Conservation (phyloP, 2,113 vertebrate species). For the Scartelaos histophorus region DNA sequence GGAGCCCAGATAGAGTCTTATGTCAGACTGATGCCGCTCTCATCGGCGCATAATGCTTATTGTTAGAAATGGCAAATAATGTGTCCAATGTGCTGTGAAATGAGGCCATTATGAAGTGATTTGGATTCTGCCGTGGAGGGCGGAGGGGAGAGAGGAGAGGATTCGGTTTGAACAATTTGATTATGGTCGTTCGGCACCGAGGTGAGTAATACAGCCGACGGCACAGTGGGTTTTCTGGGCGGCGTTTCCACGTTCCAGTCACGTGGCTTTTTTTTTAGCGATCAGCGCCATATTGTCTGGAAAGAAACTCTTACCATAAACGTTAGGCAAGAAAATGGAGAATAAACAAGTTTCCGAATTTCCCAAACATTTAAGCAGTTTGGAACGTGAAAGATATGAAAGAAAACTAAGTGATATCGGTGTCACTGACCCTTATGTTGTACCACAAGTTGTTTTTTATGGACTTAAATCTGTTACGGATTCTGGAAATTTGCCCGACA, state of each 20-base stretch:
- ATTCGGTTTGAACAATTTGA: not conserved
- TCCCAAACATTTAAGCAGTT: too few relatives aligned
- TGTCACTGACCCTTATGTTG: too few relatives aligned
- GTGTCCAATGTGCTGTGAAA: conserved; percentile 10
- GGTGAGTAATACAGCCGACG: not conserved
- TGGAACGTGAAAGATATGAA: too few relatives aligned
- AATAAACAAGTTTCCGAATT: too few relatives aligned
- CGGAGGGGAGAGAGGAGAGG: not conserved
- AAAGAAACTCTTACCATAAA: too few relatives aligned
- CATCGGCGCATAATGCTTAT: conserved; percentile 5
- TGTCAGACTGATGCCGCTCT: not conserved
- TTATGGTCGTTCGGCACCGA: not conserved
- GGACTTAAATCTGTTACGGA: too few relatives aligned
- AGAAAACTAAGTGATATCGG: too few relatives aligned
- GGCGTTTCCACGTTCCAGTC: not conserved
- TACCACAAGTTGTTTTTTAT: too few relatives aligned
- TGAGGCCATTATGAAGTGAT: conserved; percentile 9
- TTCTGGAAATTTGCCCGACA: too few relatives aligned
- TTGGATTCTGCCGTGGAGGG: not conserved
- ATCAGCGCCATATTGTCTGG: too few relatives aligned
- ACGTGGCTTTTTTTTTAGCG: not conserved
- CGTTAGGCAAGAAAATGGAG: too few relatives aligned
- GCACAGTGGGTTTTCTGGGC: not conserved
- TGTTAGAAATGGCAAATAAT: conserved; percentile 13
- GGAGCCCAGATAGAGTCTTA: not conserved